Evolutionary conservation across 1,140 invertebrate genomes (phyloP).

Genomic region (Halictus rubicundus): DNA sequence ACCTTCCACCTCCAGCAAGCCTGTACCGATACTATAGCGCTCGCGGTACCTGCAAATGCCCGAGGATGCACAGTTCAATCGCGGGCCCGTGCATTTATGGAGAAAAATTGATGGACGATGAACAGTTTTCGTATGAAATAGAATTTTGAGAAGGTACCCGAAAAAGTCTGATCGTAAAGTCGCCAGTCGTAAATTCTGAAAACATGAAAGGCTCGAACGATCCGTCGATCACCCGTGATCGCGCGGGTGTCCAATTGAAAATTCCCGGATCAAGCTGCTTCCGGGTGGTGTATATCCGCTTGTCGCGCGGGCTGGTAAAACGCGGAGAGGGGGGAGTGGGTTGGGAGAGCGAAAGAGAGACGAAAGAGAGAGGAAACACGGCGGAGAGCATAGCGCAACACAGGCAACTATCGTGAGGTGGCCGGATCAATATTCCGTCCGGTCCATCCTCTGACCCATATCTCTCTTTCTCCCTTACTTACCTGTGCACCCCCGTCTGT

Average conservation of each 20-base stretch:
- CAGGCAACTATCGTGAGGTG: constrained; percentile 76
- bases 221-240: neutral
- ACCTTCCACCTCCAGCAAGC: too few relatives aligned
- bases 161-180: too few relatives aligned
- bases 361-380: constrained; percentile 51
- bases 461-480: constrained; percentile 76
- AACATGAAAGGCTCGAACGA: too few relatives aligned
- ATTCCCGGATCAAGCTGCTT: constrained; percentile 25
- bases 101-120: too few relatives aligned
- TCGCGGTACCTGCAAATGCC: too few relatives aligned
- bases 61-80: too few relatives aligned
- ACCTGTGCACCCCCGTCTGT: constrained; percentile 45
- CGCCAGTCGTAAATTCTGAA: too few relatives aligned
- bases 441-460: constrained; percentile 80
- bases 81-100: too few relatives aligned
- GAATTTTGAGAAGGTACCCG: too few relatives aligned
- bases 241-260: constrained; percentile 49
- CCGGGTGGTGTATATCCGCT: constrained; percentile 37
- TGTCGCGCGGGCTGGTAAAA: constrained; percentile 11
- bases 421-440: constrained; percentile 80
- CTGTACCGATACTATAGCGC: too few relatives aligned
- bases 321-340: too few relatives aligned
- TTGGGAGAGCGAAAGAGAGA: neutral
- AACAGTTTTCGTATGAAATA: too few relatives aligned
- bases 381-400: constrained; percentile 68